Evolutionary conservation across 1,140 invertebrate species (phyloP).

Genomic region (Heliconius congener): DNA sequence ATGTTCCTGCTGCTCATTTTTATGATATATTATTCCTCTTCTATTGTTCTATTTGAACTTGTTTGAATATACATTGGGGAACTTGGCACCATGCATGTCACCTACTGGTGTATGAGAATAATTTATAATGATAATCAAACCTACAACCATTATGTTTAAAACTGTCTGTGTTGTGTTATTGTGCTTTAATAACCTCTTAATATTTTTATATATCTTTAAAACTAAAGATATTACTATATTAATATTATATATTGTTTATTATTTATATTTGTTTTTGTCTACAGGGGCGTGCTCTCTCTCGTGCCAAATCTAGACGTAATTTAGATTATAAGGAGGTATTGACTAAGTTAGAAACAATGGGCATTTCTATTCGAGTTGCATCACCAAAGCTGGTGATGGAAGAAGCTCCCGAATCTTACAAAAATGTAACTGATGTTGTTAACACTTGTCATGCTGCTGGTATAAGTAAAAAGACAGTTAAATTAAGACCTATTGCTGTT

Average conservation of each 20-base stretch:
- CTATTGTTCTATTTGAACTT: too few species aligned
- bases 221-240: too few species aligned
- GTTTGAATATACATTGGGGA: too few species aligned
- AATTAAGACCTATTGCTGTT: conserved; percentile 98
- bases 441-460: conserved; percentile 98
- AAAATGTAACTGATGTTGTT: conserved; percentile 99
- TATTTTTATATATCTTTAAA: too few species aligned
- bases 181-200: too few species aligned
- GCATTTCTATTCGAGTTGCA: conserved; percentile 99
- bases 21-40: too few species aligned
- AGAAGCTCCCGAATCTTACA: conserved; percentile 99
- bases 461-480: conserved; percentile 98
- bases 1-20: too few species aligned
- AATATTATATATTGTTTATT: neutral
- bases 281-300: conserved; percentile 96
- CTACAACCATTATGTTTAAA: too few species aligned
- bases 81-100: too few species aligned
- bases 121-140: too few species aligned
- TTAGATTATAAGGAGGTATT: conserved; percentile 96
- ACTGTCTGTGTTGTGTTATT: too few species aligned
- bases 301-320: conserved; percentile 98
- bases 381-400: conserved; percentile 99
- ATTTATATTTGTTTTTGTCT: conserved; percentile 30
- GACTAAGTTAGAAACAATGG: conserved; percentile 91
- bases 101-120: too few species aligned